These are phyloP conservation scores for Pelecanus crispus DNA, from an alignment of 2,113 vertebrate genomes.

Conservation along the genomic window DNA sequence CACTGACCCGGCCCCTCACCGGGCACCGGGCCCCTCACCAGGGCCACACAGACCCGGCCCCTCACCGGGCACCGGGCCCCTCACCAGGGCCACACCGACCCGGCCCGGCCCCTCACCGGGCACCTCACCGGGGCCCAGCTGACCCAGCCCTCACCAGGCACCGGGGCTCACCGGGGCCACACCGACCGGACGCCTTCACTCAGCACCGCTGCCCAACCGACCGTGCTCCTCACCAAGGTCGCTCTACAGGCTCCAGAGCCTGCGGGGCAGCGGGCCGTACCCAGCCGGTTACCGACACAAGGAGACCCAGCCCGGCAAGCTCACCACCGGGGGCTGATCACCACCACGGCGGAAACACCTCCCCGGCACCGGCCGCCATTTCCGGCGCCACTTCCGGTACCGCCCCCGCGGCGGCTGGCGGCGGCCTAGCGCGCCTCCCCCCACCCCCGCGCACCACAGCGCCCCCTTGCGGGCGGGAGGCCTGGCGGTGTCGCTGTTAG, in stretches of 20 bases:
- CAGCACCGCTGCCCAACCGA: fast-evolving
- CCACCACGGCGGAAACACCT: background rate
- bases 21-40: no score
- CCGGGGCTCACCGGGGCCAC: fast-evolving
- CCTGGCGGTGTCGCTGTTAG: background rate
- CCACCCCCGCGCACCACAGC: background rate
- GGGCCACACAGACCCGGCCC: no score
- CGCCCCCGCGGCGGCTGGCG: background rate
- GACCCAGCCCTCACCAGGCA: no score
- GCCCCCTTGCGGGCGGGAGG: background rate
- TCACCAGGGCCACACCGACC: no score
- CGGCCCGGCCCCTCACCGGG: no score
- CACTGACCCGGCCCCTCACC: no score
- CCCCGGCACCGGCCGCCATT: background rate
- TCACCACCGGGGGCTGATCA: background rate
- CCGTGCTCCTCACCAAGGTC: no score
- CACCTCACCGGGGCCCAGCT: no score
- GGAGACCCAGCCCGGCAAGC: fast-evolving
- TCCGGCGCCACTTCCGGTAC: slow-evolving; percentile 8
- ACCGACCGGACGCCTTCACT: fast-evolving
- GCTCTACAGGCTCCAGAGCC: background rate
- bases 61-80: no score
- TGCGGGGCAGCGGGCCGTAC: background rate
- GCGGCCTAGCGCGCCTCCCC: background rate
- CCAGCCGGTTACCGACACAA: background rate